Conservation (phyloP, 2,797 vertebrate species). For the Hozukius guyotensis region DNA sequence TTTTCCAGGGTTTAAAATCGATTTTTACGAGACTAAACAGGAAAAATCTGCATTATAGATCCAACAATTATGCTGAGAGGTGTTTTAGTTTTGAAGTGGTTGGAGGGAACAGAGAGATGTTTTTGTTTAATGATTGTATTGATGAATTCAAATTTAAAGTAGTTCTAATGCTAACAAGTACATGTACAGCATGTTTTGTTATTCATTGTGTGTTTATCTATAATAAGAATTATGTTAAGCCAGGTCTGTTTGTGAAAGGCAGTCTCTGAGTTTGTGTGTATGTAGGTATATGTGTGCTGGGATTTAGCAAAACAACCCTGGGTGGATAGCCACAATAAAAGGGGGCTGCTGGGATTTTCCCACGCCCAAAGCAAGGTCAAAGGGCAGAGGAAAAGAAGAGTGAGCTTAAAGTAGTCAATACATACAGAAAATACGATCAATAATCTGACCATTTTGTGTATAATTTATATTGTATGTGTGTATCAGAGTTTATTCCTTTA, state of each 20-base stretch:
- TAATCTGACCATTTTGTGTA: not conserved
- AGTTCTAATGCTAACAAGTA: not conserved
- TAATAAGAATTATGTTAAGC: not conserved
- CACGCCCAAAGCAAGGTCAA: conserved; percentile 3
- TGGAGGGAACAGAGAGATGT: not conserved
- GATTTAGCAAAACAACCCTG: conserved; percentile 46
- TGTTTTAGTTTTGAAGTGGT: not conserved
- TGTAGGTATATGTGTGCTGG: not conserved
- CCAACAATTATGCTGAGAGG: not conserved
- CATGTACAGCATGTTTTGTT: not conserved
- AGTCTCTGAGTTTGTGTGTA: not conserved
- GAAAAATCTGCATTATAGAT: not conserved
- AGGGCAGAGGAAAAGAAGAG: not conserved
- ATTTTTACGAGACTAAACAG: not conserved
- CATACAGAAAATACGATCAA: not conserved
- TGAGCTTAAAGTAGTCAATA: not conserved
- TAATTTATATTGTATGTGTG: no score
- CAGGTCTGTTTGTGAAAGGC: conserved; percentile 4
- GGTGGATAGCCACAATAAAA: conserved; percentile 17
- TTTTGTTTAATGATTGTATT: not conserved
- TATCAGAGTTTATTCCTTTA: not conserved
- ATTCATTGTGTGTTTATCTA: not conserved
- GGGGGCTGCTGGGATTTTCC: not conserved
- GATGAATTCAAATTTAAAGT: not conserved
- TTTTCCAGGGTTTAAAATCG: not conserved